phyloP scores from a whole-genome alignment of 2,888 invertebrate species.

The Cheilosia impressa region DNA sequence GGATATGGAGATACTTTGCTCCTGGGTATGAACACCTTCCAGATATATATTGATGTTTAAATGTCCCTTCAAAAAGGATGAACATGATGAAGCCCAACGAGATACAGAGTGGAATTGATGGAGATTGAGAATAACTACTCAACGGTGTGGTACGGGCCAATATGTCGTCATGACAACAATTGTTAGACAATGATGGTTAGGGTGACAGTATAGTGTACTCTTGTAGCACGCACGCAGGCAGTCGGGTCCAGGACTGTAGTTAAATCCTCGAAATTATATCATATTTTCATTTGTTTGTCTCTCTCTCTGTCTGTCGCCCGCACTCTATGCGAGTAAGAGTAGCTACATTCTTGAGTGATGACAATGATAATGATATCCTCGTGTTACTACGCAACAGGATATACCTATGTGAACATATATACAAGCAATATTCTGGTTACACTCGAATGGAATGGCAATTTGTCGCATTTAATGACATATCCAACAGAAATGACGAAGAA shows the following conservation, averaged over 20 bases:
- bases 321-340: background rate
- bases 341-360: background rate
- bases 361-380: constrained; percentile 11
- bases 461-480: constrained; percentile 62
- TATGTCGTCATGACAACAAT: constrained; percentile 26
- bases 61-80: too few relatives aligned
- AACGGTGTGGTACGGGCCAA: constrained; percentile 27
- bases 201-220: background rate
- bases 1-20: constrained; percentile 15
- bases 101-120: too few relatives aligned
- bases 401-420: background rate
- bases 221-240: background rate
- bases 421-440: background rate
- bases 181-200: background rate
- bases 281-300: background rate
- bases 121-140: background rate
- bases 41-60: too few relatives aligned
- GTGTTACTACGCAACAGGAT: constrained; percentile 59
- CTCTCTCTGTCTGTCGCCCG: background rate
- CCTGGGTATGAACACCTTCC: background rate
- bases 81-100: too few relatives aligned
- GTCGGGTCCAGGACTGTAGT: background rate
- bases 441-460: constrained; percentile 46
- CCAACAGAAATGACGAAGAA: constrained; percentile 14
- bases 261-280: background rate